Evolutionary conservation across 2,113 vertebrate genomes (phyloP).

Genomic region (Bubo scandiacus): DNA sequence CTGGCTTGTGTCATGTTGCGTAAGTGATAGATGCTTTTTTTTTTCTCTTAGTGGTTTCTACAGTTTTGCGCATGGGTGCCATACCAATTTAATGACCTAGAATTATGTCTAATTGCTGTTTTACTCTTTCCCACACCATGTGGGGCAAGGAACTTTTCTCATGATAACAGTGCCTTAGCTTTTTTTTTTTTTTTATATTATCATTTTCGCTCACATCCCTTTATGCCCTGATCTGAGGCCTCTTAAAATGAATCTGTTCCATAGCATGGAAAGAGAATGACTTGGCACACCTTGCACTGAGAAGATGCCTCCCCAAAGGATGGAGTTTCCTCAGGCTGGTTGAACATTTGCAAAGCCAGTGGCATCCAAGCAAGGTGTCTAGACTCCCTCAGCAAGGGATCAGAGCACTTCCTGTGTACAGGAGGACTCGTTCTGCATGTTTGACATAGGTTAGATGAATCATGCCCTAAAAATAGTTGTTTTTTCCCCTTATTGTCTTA

Average conservation of each 20-base stretch:
- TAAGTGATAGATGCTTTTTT: neutral
- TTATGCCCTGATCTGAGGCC: neutral
- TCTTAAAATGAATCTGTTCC: neutral
- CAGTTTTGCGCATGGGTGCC: slow-evolving; percentile 36
- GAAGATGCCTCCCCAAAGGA: neutral
- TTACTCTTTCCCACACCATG: slow-evolving; percentile 43
- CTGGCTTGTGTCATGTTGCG: neutral
- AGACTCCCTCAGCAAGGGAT: neutral
- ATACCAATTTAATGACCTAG: slow-evolving; percentile 28
- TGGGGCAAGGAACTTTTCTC: slow-evolving; percentile 22
- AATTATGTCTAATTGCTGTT: slow-evolving; percentile 53
- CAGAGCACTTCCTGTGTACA: neutral
- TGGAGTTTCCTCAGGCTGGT: neutral
- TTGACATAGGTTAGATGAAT: neutral
- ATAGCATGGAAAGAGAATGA: neutral
- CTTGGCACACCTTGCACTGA: neutral
- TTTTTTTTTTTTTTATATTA: neutral
- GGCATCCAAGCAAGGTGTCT: neutral
- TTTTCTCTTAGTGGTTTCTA: slow-evolving; percentile 12
- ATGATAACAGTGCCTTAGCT: neutral
- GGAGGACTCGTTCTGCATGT: neutral
- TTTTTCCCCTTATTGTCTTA: neutral
- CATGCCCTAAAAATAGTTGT: neutral
- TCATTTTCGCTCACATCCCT: neutral
- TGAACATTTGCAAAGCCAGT: neutral